Percentiles rank a stretch among this genome's conserved stretches.
Conservation (phyloP, 2,113 vertebrate species). For the Mobula birostris region DNA sequence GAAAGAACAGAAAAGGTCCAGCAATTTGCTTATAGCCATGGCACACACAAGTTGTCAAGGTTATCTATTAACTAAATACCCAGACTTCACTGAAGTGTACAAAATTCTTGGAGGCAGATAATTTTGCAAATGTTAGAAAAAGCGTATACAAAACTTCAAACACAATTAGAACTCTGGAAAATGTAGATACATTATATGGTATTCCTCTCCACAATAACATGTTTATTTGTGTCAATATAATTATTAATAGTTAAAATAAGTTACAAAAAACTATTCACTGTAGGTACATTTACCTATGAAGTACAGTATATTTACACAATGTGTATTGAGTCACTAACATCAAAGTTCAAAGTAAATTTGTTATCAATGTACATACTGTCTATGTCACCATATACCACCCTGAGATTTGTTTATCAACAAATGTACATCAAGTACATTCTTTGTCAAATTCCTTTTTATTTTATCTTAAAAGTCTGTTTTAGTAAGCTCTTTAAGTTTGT, state of each 20-base stretch:
- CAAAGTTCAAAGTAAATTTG: too few species aligned
- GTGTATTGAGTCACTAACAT: neutral
- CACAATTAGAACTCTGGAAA: neutral
- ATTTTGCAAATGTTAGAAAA: neutral
- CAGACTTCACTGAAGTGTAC: too few species aligned
- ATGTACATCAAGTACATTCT: neutral
- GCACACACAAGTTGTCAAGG: too few species aligned
- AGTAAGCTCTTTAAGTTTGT: neutral
- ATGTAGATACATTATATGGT: slow-evolving; percentile 3
- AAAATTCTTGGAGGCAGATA: too few species aligned
- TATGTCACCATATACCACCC: too few species aligned
- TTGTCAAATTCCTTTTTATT: neutral
- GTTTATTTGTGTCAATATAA: slow-evolving; percentile 16
- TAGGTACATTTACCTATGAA: neutral
- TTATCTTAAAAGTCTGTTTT: neutral
- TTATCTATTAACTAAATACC: too few species aligned
- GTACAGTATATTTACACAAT: neutral
- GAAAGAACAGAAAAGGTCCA: too few species aligned
- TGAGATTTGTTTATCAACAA: too few species aligned
- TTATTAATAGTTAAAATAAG: neutral
- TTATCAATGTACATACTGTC: too few species aligned
- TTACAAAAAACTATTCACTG: neutral
- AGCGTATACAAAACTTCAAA: neutral
- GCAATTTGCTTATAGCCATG: too few species aligned
- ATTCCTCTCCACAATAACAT: neutral